Conservation (phyloP, 1,140 invertebrate genomes). For the Ericerus pela region DNA sequence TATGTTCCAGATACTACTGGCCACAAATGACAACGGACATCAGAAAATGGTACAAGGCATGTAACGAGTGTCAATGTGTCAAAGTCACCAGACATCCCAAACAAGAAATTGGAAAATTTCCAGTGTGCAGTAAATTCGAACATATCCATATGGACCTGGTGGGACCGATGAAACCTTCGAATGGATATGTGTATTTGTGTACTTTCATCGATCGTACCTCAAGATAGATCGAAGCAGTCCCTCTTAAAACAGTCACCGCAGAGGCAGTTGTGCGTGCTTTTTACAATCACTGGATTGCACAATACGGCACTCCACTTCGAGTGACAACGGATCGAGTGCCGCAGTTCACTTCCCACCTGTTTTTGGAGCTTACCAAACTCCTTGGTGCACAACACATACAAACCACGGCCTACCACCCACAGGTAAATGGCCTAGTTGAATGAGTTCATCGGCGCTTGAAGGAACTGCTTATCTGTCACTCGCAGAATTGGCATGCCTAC, state of each 20-base stretch:
- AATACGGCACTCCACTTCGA: slow-evolving; percentile 25
- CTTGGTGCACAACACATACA: slow-evolving; percentile 1
- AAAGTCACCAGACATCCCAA: not conserved
- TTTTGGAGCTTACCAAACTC: not conserved
- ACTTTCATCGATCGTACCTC: slow-evolving; percentile 27
- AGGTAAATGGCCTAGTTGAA: slow-evolving; percentile 24
- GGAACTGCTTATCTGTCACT: slow-evolving; percentile 24
- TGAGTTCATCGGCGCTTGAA: slow-evolving; percentile 31
- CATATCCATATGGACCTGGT: slow-evolving; percentile 34
- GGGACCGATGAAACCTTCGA: slow-evolving; percentile 24
- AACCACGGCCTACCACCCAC: slow-evolving; percentile 30
- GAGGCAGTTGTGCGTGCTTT: slow-evolving; percentile 23
- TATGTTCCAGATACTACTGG: not conserved
- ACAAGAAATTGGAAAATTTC: not conserved
- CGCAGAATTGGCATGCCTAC: no score
- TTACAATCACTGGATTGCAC: slow-evolving; percentile 22
- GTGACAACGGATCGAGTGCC: slow-evolving; percentile 27
- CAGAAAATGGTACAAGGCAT: not conserved
- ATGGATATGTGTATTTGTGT: slow-evolving; percentile 22
- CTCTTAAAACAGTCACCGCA: slow-evolving; percentile 23
- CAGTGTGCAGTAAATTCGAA: not conserved
- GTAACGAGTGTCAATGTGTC: not conserved
- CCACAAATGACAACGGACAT: not conserved
- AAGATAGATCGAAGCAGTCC: slow-evolving; percentile 28
- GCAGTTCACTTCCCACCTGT: slow-evolving; percentile 25